Conservation (phyloP, 2,797 vertebrate species). For the Sebastes oblongus region DNA sequence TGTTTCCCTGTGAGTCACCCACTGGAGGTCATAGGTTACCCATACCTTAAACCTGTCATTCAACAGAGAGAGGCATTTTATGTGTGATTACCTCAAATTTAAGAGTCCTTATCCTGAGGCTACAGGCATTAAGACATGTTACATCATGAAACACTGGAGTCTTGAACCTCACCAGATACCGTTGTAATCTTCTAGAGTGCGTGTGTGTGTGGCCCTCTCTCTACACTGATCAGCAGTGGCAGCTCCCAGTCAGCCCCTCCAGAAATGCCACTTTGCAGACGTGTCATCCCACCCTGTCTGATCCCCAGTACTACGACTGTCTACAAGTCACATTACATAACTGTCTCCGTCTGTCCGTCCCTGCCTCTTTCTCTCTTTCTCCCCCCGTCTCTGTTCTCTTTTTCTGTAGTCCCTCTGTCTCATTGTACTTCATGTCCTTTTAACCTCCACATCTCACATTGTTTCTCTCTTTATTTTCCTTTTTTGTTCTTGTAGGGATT, state of each 20-base stretch:
- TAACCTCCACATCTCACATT: background rate
- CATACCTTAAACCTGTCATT: background rate
- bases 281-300: slow-evolving; percentile 51
- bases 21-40: background rate
- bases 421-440: background rate
- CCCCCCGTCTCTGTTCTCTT: background rate
- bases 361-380: background rate
- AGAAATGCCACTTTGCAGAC: slow-evolving; percentile 58
- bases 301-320: slow-evolving; percentile 43
- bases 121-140: background rate
- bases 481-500: background rate
- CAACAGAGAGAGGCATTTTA: background rate
- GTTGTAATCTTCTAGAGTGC: background rate
- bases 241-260: slow-evolving; percentile 57
- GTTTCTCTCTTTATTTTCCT: background rate
- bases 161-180: slow-evolving; percentile 13
- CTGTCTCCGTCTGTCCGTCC: slow-evolving; percentile 38
- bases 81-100: slow-evolving; percentile 1
- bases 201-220: background rate
- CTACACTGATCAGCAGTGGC: slow-evolving; percentile 51
- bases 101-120: background rate
- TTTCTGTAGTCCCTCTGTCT: background rate
- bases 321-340: slow-evolving; percentile 63
- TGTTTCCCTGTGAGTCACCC: background rate
- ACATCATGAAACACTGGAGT: slow-evolving; percentile 11